phyloP scores from a whole-genome alignment of 2,797 vertebrate species.

The Hoplostethus mediterraneus region DNA sequence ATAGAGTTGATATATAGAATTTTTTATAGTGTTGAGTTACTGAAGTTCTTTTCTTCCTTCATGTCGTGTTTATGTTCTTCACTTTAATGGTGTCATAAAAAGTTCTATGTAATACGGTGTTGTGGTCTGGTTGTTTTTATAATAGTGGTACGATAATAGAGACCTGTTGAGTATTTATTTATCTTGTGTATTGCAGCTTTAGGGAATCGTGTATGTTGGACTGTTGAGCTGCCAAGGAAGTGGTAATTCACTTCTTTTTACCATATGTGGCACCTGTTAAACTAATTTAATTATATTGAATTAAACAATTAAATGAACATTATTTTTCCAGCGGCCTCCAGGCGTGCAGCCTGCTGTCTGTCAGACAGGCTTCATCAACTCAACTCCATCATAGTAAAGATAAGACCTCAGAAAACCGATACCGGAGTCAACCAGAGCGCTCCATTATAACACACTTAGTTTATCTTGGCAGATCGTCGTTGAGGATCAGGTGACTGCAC shows the following conservation, averaged over 20 bases:
- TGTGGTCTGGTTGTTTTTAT: background rate
- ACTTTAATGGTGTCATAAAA: background rate
- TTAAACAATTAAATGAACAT: too few relatives aligned
- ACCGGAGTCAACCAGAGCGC: background rate
- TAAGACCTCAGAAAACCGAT: background rate
- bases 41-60: background rate
- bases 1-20: background rate
- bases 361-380: background rate
- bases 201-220: too few relatives aligned
- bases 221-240: too few relatives aligned
- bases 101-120: background rate
- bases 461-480: background rate
- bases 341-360: too few relatives aligned
- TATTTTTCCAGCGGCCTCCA: too few relatives aligned
- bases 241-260: too few relatives aligned
- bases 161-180: background rate
- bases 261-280: too few relatives aligned
- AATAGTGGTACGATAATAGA: background rate
- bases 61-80: background rate
- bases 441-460: background rate
- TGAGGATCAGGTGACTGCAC: background rate
- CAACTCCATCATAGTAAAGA: constrained; percentile 1
- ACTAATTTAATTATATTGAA: background rate
- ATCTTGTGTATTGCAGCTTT: too few relatives aligned
- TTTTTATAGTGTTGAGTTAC: background rate